Conservation (phyloP, 2,888 invertebrate genomes). For the Thera britannica region DNA sequence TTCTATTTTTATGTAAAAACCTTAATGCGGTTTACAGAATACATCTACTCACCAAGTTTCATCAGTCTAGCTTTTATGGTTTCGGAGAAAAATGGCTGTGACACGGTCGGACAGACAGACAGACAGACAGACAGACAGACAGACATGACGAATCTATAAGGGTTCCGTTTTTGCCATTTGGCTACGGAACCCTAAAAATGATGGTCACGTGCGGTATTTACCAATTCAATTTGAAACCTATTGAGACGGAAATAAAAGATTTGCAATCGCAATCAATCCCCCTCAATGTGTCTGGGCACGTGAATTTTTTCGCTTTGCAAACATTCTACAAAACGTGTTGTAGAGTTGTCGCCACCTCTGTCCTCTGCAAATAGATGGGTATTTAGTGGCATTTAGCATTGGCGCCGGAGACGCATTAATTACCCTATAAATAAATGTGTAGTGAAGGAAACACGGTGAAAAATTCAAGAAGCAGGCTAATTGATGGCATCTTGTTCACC, state of each 20-base stretch:
- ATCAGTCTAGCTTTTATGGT: too few species aligned
- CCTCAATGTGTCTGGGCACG: slow-evolving; percentile 30
- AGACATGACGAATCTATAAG: too few species aligned
- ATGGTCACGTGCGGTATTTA: neutral
- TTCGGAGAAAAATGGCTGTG: too few species aligned
- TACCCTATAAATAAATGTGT: slow-evolving; percentile 61
- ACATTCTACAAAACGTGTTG: slow-evolving; percentile 28
- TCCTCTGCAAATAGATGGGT: slow-evolving; percentile 50
- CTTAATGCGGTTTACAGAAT: too few species aligned
- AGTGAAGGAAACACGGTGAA: slow-evolving; percentile 45
- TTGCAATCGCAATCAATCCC: slow-evolving; percentile 17
- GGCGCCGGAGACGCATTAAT: slow-evolving; percentile 63
- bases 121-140: too few species aligned
- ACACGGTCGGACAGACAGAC: too few species aligned
- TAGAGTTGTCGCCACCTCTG: slow-evolving; percentile 33
- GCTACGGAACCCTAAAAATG: too few species aligned
- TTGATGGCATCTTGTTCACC: slow-evolving; percentile 39
- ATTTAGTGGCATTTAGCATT: slow-evolving; percentile 47
- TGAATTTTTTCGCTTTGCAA: slow-evolving; percentile 32
- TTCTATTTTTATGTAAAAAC: too few species aligned
- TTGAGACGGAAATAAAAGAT: slow-evolving; percentile 22
- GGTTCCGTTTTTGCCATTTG: too few species aligned
- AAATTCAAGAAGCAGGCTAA: slow-evolving; percentile 40
- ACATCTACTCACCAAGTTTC: too few species aligned
- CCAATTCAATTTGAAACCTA: slow-evolving; percentile 7